Conservation (phyloP, 37 sponge, comb jelly and placozoan genomes). For the Geodia barretti region DNA sequence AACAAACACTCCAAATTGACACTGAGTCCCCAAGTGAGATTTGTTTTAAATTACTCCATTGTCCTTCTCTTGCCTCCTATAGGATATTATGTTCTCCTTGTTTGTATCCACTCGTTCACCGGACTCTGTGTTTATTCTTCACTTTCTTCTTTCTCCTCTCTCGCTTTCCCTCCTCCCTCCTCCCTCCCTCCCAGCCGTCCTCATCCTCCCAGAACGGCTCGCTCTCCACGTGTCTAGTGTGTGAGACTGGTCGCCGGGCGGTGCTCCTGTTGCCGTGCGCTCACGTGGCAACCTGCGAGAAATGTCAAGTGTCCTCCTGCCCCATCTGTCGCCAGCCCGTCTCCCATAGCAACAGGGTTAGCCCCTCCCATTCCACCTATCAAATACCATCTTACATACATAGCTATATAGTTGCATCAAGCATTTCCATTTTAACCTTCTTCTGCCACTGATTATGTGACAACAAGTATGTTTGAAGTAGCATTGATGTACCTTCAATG, state of each 20-base stretch:
- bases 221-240: slow-evolving; percentile 59
- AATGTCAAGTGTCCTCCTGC: slow-evolving; percentile 85
- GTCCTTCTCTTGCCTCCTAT: too few relatives aligned
- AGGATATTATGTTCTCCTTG: too few relatives aligned
- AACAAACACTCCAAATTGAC: too few relatives aligned
- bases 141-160: neutral
- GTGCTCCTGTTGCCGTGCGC: slow-evolving; percentile 89
- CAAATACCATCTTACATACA: too few relatives aligned
- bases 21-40: too few relatives aligned
- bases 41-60: too few relatives aligned
- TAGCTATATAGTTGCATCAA: too few relatives aligned
- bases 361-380: too few relatives aligned
- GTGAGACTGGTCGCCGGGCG: slow-evolving; percentile 63
- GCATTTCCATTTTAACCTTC: too few relatives aligned
- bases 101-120: neutral
- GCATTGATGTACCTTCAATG: too few relatives aligned
- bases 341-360: slow-evolving; percentile 11
- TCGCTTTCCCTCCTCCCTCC: neutral
- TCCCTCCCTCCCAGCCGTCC: slow-evolving; percentile 5
- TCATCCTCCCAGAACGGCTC: slow-evolving; percentile 19
- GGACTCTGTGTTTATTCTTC: neutral
- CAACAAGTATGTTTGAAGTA: too few relatives aligned
- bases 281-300: slow-evolving; percentile 77
- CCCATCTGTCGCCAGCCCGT: slow-evolving; percentile 74
- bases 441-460: too few relatives aligned